phyloP scores from a whole-genome alignment of 2,797 vertebrate species.

The Meda fulgida region DNA sequence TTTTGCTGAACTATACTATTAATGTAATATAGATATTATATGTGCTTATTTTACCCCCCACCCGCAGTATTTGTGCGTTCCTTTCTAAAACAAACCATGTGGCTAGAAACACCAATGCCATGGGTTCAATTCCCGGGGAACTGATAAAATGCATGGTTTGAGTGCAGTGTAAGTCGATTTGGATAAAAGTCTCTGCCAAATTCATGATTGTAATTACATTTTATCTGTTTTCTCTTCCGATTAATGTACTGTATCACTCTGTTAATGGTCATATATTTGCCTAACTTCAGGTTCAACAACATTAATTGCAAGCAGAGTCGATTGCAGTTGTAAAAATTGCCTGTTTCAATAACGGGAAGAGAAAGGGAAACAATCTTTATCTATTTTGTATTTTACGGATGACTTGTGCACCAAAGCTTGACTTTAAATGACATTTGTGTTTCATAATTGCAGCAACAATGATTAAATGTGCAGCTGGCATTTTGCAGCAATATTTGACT shows the following conservation, averaged over 20 bases:
- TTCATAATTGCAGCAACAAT: conserved; percentile 28
- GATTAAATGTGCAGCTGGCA: conserved; percentile 58
- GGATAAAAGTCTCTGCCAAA: conserved; percentile 17
- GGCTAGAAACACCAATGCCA: background rate
- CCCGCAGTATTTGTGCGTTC: background rate
- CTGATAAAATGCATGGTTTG: background rate
- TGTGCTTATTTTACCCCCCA: background rate
- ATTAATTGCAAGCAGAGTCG: conserved; percentile 53
- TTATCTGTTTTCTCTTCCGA: conserved; percentile 13
- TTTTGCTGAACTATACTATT: background rate
- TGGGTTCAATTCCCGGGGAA: background rate
- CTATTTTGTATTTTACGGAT: conserved; percentile 16
- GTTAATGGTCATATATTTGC: conserved; percentile 28
- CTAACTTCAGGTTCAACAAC: conserved; percentile 35
- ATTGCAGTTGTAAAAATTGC: conserved; percentile 51
- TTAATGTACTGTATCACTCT: conserved; percentile 18
- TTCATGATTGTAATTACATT: conserved; percentile 24
- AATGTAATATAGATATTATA: background rate
- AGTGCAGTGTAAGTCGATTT: background rate
- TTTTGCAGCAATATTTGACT: conserved; percentile 58
- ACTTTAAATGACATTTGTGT: conserved; percentile 32
- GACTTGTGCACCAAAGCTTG: conserved; percentile 13
- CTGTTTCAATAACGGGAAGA: conserved; percentile 28
- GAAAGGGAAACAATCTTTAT: conserved; percentile 2
- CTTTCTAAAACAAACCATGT: background rate